These are phyloP conservation scores for Decapterus maruadsi DNA, from an alignment of 2,797 vertebrate species.

Conservation along the genomic window DNA sequence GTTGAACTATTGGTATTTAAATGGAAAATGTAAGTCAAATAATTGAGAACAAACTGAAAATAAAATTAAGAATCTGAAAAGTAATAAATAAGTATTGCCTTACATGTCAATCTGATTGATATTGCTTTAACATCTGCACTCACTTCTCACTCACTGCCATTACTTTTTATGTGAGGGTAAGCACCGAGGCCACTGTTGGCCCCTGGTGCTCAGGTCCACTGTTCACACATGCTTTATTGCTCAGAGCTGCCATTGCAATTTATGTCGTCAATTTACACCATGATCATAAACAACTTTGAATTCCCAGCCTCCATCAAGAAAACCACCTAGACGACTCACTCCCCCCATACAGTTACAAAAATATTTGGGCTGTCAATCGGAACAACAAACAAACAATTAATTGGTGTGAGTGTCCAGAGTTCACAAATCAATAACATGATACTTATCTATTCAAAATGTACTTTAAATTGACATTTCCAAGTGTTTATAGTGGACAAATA, in stretches of 20 bases:
- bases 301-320: conserved; percentile 1
- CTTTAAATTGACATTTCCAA: no score
- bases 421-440: no score
- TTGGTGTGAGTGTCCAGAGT: no score
- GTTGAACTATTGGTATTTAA: no score
- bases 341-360: neutral
- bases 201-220: conserved; percentile 18
- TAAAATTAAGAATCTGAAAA: neutral
- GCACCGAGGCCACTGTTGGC: conserved; percentile 42
- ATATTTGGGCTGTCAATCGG: neutral
- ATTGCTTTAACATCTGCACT: conserved; percentile 15
- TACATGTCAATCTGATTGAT: conserved; percentile 25
- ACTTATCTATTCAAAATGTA: no score
- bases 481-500: no score
- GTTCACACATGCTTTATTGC: conserved; percentile 51
- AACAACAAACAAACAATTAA: no score
- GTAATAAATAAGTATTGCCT: neutral
- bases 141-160: conserved; percentile 20
- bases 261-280: conserved; percentile 47
- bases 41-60: neutral
- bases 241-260: conserved; percentile 36
- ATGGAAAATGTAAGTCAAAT: neutral
- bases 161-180: conserved; percentile 56
- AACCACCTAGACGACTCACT: neutral
- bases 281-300: conserved; percentile 39